Base-by-base conservation (phyloP, 2,113 vertebrate genomes). In the Anhinga rufa region DNA sequence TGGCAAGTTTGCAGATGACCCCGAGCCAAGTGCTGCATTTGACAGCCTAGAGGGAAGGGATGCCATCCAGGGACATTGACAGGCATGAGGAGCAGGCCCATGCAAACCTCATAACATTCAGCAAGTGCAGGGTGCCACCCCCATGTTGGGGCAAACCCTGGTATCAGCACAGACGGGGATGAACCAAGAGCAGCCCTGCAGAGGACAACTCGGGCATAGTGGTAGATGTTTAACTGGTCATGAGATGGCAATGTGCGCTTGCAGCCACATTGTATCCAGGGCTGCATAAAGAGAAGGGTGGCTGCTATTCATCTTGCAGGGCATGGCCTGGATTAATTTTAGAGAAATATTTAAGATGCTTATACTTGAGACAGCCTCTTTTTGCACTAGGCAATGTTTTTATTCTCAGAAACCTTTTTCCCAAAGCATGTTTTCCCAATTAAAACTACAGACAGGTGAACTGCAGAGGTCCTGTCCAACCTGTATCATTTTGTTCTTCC, bases 41-140 rank as follows among this genome's bases (percentile, higher is more conserved):
- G 15, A 14, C 8, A 10, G 3, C 1, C 26, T 1, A 6, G 44
- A 49, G 34, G 34, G 26, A n/a, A n/a, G 32, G 31, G 55, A 21
- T 7, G 24, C 31, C 22, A 28, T 7, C 38, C 31, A 11, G 12
- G 52, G n/a, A 52, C 26, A 14, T 7, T 3, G 48, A 31, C 26
- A 7, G 7, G 7, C 14, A 1, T 1, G 6, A 21, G 52, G 13
- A 34, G 38, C 6, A 8, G 6, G 13, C 22, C 31, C 17, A 0
- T 1, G 40, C 9, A 2, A 44, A 40, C 38, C 38, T 40, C 38
- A 40, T 40, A 40, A 40, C 38, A 40, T 40, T 40, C 38, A 9
- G 10, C 38, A 40, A 62, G 44, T 5, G 44, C 32, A 3, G 19
- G 38, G 22, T 34, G 17, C 22, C 4, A 13, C 40, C 21, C 8